A percentile compares a stretch with the other conserved stretches of the same genome.
These are phyloP conservation scores for Torymus tubicola DNA, from an alignment of 2,888 invertebrate genomes.

Conservation along the genomic window DNA sequence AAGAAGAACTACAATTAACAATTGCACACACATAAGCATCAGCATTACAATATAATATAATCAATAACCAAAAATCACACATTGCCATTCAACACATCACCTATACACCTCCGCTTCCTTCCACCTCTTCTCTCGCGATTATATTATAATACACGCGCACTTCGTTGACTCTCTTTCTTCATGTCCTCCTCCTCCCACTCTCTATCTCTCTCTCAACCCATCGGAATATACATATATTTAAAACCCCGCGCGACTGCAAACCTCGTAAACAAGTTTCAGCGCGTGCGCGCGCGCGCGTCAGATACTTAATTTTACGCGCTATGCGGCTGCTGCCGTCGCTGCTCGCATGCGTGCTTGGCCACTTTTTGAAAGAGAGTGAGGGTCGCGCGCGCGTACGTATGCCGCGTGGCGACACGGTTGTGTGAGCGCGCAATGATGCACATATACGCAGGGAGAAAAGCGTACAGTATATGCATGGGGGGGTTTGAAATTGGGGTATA, in stretches of 20 bases:
- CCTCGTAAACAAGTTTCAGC: conserved; percentile 39
- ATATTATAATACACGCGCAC: too few relatives aligned
- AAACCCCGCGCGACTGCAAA: background rate
- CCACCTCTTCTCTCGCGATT: too few relatives aligned
- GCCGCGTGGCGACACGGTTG: background rate
- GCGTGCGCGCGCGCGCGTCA: conserved; percentile 3
- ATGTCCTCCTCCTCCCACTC: background rate
- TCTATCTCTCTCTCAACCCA: conserved; percentile 1
- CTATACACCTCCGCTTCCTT: too few relatives aligned
- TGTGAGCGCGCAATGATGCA: background rate
- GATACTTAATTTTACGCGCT: conserved; percentile 48
- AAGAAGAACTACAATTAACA: too few relatives aligned
- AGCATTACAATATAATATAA: too few relatives aligned
- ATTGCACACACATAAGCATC: too few relatives aligned
- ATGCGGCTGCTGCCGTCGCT: background rate
- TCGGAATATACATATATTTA: conserved; percentile 26
- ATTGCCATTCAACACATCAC: too few relatives aligned
- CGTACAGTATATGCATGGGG: too few relatives aligned
- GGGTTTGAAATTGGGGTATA: too few relatives aligned
- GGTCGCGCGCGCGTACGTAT: background rate
- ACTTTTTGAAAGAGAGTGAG: conserved; percentile 8
- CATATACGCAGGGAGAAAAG: too few relatives aligned
- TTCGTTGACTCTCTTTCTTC: too few relatives aligned
- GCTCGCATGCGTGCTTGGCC: background rate
- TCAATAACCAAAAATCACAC: too few relatives aligned